Conservation (phyloP, 1,140 invertebrate genomes). For the Pseudobourletiella spinata region DNA sequence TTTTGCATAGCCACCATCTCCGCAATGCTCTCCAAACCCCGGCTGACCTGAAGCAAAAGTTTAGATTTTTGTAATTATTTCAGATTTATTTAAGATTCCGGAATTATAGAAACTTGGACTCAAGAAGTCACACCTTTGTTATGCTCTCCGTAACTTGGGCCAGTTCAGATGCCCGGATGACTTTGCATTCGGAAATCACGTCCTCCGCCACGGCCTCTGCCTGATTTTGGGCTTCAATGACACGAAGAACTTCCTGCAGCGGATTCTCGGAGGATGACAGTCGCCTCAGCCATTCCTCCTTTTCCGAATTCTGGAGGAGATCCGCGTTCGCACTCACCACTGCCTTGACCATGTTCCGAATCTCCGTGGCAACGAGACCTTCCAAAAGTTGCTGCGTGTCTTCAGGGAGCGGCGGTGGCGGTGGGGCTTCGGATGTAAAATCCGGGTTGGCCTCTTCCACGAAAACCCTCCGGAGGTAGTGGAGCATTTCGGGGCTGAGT, state of each 20-base stretch:
- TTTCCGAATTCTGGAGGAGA: neutral
- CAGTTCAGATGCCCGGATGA: neutral
- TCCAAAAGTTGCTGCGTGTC: neutral
- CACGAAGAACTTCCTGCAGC: neutral
- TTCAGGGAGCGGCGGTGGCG: no score
- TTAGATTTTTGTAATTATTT: neutral
- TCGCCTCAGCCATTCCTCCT: neutral
- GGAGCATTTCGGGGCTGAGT: neutral
- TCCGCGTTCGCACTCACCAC: neutral
- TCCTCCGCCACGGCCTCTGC: neutral
- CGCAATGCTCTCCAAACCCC: neutral
- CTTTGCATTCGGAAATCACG: neutral
- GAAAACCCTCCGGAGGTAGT: neutral
- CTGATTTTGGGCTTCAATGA: neutral
- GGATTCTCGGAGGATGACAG: neutral
- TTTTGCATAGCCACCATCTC: neutral
- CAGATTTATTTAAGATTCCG: no score
- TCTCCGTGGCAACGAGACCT: neutral
- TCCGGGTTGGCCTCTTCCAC: neutral
- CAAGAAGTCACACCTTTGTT: neutral
- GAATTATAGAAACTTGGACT: no score
- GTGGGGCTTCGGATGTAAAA: neutral
- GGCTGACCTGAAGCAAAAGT: neutral
- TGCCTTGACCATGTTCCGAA: neutral
- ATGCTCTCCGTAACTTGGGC: neutral